Conservation (phyloP, 2,888 invertebrate species). For the Petrolisthes manimaculis region DNA sequence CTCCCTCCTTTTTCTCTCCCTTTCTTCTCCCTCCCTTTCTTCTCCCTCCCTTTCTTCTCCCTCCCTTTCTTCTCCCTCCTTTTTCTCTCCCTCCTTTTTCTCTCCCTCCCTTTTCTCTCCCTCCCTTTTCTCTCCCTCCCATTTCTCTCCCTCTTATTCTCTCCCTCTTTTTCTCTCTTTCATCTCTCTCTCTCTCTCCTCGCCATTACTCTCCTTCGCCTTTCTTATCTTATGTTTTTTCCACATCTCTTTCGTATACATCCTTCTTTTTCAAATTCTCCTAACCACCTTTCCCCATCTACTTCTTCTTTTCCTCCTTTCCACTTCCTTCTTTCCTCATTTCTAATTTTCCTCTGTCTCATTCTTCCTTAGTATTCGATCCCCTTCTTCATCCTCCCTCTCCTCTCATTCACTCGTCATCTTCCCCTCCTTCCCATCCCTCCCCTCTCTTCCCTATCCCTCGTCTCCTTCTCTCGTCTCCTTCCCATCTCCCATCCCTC, state of each 20-base stretch:
- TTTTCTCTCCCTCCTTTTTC: background rate
- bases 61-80: background rate
- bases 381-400: background rate
- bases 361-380: background rate
- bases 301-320: background rate
- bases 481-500: background rate
- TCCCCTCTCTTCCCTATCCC: background rate
- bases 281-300: no score
- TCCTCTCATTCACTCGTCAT: background rate
- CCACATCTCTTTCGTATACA: no score
- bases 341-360: background rate
- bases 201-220: background rate
- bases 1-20: background rate
- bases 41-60: background rate
- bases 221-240: constrained; percentile 5
- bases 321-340: background rate
- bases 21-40: background rate
- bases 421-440: background rate
- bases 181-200: background rate
- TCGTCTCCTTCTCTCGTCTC: background rate
- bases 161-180: background rate
- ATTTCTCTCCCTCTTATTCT: background rate
- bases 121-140: background rate
- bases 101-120: background rate
- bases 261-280: no score